Conservation (phyloP, 2,797 vertebrate species). For the Euthynnus affinis region DNA sequence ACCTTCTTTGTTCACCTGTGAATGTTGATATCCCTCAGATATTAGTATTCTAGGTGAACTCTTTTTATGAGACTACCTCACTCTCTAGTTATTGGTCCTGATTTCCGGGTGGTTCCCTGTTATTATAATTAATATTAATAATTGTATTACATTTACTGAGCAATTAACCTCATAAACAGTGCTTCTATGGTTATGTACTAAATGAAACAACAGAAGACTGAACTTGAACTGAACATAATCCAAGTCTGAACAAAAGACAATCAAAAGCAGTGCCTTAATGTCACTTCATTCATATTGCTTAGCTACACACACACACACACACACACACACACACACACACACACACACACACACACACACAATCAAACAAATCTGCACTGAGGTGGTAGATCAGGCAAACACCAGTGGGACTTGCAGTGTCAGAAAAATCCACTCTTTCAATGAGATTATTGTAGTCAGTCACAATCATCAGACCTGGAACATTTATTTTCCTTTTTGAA, state of each 20-base stretch:
- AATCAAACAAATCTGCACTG: background rate
- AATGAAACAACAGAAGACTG: background rate
- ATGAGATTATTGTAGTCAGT: background rate
- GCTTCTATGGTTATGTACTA: background rate
- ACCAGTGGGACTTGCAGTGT: background rate
- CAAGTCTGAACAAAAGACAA: background rate
- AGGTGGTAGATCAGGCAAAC: constrained; percentile 7
- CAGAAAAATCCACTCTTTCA: background rate
- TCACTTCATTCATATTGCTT: constrained; percentile 6
- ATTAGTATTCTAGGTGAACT: no score
- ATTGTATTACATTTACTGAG: no score
- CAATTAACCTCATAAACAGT: background rate
- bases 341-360: no score
- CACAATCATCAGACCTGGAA: background rate
- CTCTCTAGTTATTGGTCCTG: no score
- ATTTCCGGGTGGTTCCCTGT: no score
- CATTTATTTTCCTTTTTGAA: background rate
- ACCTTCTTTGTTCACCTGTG: no score
- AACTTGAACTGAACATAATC: background rate
- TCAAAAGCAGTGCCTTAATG: background rate
- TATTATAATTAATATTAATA: no score
- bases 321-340: no score
- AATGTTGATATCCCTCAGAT: no score
- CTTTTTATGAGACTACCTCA: no score
- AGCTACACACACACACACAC: background rate